Base-by-base conservation (phyloP, 2,113 vertebrate species). In the Vulpes lagopus region DNA sequence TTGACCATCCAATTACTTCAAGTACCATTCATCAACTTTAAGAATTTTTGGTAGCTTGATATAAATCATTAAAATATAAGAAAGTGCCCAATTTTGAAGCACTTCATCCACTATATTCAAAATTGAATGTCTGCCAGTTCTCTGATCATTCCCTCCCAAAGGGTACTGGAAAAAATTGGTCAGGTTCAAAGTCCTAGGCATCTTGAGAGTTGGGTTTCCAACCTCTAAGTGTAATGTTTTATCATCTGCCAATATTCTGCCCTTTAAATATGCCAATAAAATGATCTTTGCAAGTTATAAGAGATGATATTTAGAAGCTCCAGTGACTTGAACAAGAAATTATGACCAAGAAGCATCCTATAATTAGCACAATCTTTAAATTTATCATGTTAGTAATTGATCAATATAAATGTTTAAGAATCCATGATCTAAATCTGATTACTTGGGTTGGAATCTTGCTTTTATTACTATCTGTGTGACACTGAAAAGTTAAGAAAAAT, bases 221-320 rank as follows among this genome's bases (percentile, higher is more conserved):
- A 25, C 5, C 32, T 96, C 30, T 71, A 27, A 69, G 0, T 87
- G 57, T n/a, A 78, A 53, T 89, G 92, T 62, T 78, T 19, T 60
- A 94, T 69, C n/a, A 69, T 80, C 55, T 84, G 62, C 79, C 43
- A 62, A 89, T 89, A 97, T 57, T 87, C 30, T 94, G n/a, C 35
- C 38, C 62, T 92, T 93, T 96, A 82, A 87, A 43, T 81, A 35
- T 82, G 32, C 43, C 43, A 81, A 38, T 79, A 88, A 96, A 65
- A 89, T 81, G 23, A 83, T 35, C 16, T 92, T 91, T 95, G 43
- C 53, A 49, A 94, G 27, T 96, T 84, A 95, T 20, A 82, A 25
- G 96, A 97, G 65, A 91, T 86, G 30, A 91, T 95, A 95, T 97
- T 94, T 43, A 94, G 82, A 73, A 94, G 78, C 49, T 89, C 11